phyloP scores from a whole-genome alignment of 1,140 invertebrate species.

The Homarus americanus region DNA sequence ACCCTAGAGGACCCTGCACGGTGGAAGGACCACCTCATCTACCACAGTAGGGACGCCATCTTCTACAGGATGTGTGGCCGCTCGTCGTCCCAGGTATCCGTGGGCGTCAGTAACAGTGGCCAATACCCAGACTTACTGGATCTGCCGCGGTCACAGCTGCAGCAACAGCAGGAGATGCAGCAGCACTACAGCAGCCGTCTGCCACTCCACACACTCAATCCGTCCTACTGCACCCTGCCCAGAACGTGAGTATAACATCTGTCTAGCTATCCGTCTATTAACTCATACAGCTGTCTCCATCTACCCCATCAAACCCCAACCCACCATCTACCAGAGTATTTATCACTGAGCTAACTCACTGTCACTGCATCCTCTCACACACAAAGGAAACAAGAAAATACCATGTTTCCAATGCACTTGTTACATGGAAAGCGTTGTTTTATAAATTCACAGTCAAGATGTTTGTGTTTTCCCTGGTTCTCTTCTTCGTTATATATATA shows the following conservation, averaged over 20 bases:
- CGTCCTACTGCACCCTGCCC: conserved; percentile 54
- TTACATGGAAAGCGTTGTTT: no score
- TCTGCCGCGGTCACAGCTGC: conserved; percentile 10
- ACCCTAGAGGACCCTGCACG: conserved; percentile 25
- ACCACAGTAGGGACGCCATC: conserved; percentile 23
- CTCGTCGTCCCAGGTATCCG: conserved; percentile 28
- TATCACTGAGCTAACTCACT: no score
- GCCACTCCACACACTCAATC: conserved; percentile 40
- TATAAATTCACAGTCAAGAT: no score
- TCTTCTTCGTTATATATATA: no score
- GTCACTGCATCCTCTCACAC: no score
- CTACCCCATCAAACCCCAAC: no score
- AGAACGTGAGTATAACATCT: conserved; percentile 26
- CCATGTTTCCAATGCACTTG: no score
- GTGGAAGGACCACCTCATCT: conserved; percentile 31
- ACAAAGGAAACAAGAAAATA: no score
- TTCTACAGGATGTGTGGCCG: conserved; percentile 31
- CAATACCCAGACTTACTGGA: conserved; percentile 53
- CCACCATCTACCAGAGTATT: no score
- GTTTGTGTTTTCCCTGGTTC: no score
- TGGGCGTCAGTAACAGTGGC: conserved; percentile 21
- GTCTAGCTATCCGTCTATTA: no score
- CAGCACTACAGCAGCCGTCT: not conserved
- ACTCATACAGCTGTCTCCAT: no score
- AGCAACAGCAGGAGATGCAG: not conserved